Conservation (phyloP, 1,140 invertebrate species). For the Trissolcus basalis region DNA sequence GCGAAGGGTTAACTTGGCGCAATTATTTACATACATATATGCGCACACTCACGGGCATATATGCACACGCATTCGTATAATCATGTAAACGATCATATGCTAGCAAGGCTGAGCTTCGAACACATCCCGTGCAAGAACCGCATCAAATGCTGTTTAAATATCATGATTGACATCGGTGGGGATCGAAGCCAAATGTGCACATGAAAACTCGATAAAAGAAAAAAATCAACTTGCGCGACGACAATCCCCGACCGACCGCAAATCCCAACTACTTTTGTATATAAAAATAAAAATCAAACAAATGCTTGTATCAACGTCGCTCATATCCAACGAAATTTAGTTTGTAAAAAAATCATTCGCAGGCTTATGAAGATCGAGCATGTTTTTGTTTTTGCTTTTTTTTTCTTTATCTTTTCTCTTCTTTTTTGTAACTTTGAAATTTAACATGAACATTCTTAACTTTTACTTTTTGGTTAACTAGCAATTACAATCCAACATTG, state of each 20-base stretch:
- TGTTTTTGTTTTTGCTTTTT: neutral
- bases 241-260: no score
- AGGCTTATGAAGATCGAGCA: constrained; percentile 1
- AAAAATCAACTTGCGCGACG: neutral
- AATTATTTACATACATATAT: constrained; percentile 7
- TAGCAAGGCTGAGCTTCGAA: constrained; percentile 23
- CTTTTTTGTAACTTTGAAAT: neutral
- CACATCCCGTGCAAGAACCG: constrained; percentile 7
- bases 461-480: constrained; percentile 14
- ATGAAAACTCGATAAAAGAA: constrained; percentile 4
- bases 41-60: neutral
- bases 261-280: neutral
- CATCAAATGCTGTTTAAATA: constrained; percentile 11
- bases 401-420: neutral
- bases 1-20: neutral
- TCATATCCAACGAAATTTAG: no score
- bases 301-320: neutral
- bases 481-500: neutral
- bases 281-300: constrained; percentile 1
- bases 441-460: no score
- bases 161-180: neutral
- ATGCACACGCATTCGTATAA: neutral
- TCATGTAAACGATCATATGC: neutral
- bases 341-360: no score
- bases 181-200: no score